A percentile compares a stretch with the other conserved stretches of the same genome.
These are phyloP conservation scores for Thereva nobilitata DNA, from an alignment of 2,888 invertebrate species.

Conservation along the genomic window DNA sequence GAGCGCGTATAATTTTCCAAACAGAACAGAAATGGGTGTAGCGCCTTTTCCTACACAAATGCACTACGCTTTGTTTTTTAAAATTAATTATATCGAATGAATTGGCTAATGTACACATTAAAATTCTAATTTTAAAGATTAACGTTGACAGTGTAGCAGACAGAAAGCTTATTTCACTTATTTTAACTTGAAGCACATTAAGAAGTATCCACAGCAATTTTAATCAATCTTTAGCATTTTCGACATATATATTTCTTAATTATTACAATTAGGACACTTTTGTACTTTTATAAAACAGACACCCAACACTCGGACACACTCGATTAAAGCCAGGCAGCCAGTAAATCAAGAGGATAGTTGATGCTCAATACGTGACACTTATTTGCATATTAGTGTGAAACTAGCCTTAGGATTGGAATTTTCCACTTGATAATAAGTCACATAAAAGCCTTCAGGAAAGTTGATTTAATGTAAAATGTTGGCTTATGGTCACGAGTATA, in stretches of 20 bases:
- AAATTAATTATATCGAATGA: slow-evolving; percentile 13
- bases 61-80: neutral
- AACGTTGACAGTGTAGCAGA: no score
- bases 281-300: no score
- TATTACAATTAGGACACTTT: no score
- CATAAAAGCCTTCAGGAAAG: slow-evolving; percentile 27
- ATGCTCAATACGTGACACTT: slow-evolving; percentile 32
- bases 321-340: slow-evolving; percentile 20
- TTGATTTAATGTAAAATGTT: slow-evolving; percentile 17
- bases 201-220: no score
- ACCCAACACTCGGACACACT: no score
- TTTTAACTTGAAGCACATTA: no score
- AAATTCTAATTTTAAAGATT: slow-evolving; percentile 10
- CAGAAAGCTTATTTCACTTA: no score
- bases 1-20: slow-evolving; percentile 40
- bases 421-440: slow-evolving; percentile 37
- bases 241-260: no score
- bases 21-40: slow-evolving; percentile 45
- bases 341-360: slow-evolving; percentile 23
- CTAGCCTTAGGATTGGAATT: slow-evolving; percentile 36
- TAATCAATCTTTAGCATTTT: no score
- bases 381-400: slow-evolving; percentile 31
- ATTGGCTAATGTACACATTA: slow-evolving; percentile 36
- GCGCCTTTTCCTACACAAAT: slow-evolving; percentile 40
- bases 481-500: slow-evolving; percentile 33